Conservation (phyloP, 2,113 vertebrate genomes). For the Sorex fumeus region DNA sequence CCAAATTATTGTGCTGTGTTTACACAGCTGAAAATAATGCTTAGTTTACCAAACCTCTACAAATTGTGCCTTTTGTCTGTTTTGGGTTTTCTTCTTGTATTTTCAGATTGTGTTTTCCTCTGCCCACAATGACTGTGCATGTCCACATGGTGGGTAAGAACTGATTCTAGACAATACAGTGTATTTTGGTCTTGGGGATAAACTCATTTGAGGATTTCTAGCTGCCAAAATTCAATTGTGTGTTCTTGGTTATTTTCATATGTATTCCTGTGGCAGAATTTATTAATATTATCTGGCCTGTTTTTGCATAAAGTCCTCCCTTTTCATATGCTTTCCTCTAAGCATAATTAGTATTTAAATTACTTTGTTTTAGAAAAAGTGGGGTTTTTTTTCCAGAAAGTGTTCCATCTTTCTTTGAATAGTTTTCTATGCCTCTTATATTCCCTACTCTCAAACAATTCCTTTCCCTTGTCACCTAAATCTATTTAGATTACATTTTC, state of each 20-base stretch:
- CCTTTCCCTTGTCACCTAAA: not conserved
- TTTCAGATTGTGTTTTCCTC: slow-evolving; percentile 69
- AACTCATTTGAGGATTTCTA: slow-evolving; percentile 30
- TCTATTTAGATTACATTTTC: not conserved
- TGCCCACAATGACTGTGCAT: slow-evolving; percentile 46
- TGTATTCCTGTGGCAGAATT: slow-evolving; percentile 10
- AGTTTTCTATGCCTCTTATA: not conserved
- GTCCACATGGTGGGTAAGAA: slow-evolving; percentile 53
- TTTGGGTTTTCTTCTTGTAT: slow-evolving; percentile 30
- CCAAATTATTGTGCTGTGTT: slow-evolving; percentile 39
- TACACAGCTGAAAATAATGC: slow-evolving; percentile 55
- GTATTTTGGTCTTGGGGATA: slow-evolving; percentile 40
- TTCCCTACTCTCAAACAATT: not conserved
- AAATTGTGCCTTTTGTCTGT: slow-evolving; percentile 63
- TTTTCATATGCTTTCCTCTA: slow-evolving; percentile 37
- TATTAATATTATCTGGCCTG: slow-evolving; percentile 62
- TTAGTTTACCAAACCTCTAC: slow-evolving; percentile 55
- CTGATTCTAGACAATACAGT: slow-evolving; percentile 26
- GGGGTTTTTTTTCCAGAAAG: slow-evolving; percentile 5
- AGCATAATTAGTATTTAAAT: slow-evolving; percentile 1
- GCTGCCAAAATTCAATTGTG: not conserved
- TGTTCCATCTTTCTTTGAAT: not conserved
- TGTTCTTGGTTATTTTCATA: slow-evolving; percentile 42
- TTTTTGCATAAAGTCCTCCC: slow-evolving; percentile 54
- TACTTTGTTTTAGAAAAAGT: slow-evolving; percentile 8